Evolutionary conservation across 2,888 invertebrate species (phyloP), one percentile per base, ranked within the genome.

Genomic region (Anagyrus pseudococci): DNA sequence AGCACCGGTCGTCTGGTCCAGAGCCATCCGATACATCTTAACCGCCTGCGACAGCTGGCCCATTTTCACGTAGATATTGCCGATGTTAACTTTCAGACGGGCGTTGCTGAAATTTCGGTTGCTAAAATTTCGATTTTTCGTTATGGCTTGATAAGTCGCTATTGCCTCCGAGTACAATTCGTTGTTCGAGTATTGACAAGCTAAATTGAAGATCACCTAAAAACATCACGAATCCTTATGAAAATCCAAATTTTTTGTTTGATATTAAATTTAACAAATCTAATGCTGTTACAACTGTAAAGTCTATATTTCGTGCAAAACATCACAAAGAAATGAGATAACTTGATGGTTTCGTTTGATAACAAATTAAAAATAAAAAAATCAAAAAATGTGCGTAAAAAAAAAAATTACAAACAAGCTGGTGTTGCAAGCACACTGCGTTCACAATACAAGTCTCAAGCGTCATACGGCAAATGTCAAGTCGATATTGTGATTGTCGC

Each of bases 1-100:
- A 57, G 92, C 93, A 41, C 93, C 93, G 0, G 97, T 95, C 3
- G 92, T 92, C 82, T 98, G 98, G 82, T 99, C 99, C 68, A 99
- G 84, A 0, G 98, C 98, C 98, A 98, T 99, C 72, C 98, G 87
- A 78, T 97, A 99, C 85, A 96, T 90, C 84, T 99, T 99, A 62
- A 99, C 89, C 0, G 98, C 98, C 83, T 97, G 95, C 15, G 92
- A 90, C 76, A 92, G 95, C 74, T 94, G 89, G 69, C 94, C 95
- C 86, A 96, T 93, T 82, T 93, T 93, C 75, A 94, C 94, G 81
- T 96, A 95, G 73, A 99, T 96, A 78, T 98, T 98, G 1, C 98
- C 98, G 92, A 99, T 98, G 80, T 99, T 99, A 0, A 98, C 90
- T 85, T 96, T 96, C 8, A 98, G 83, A 66, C 96, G 88, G 74